phyloP scores from a whole-genome alignment of 2,888 invertebrate genomes.

The Nemoura dubitans region DNA sequence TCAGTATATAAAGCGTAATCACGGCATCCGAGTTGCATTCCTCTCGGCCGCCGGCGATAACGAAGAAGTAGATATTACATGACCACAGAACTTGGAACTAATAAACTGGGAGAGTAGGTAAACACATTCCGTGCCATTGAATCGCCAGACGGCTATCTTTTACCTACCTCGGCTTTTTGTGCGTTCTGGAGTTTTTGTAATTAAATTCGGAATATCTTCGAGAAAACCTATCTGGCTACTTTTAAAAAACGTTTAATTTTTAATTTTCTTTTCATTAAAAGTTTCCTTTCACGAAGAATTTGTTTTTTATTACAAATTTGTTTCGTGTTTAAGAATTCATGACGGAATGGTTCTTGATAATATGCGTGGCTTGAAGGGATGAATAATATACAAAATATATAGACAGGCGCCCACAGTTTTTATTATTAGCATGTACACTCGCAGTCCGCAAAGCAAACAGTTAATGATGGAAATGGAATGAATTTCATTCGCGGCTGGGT shows the following conservation, averaged over 20 bases:
- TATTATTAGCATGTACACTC: background rate
- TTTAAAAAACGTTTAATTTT: background rate
- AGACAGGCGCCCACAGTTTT: background rate
- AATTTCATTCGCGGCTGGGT: background rate
- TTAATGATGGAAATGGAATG: background rate
- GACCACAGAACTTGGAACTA: background rate
- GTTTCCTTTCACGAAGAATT: background rate
- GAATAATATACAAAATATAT: background rate
- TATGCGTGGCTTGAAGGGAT: background rate
- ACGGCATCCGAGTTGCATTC: background rate
- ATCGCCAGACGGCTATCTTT: background rate
- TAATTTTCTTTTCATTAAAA: slow-evolving; percentile 12
- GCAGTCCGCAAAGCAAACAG: background rate
- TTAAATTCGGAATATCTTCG: background rate
- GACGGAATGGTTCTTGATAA: background rate
- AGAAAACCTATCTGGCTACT: background rate
- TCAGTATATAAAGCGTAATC: background rate
- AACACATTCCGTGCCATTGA: background rate
- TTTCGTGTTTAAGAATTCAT: background rate
- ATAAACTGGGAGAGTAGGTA: background rate
- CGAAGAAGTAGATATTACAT: background rate
- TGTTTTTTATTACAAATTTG: slow-evolving; percentile 12
- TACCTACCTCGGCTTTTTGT: background rate
- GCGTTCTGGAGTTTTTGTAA: background rate
- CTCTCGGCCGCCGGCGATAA: background rate